Percentiles rank a stretch among this genome's conserved stretches.
These are phyloP conservation scores for Cydia splendana DNA, from an alignment of 1,140 invertebrate genomes.

Conservation along the genomic window DNA sequence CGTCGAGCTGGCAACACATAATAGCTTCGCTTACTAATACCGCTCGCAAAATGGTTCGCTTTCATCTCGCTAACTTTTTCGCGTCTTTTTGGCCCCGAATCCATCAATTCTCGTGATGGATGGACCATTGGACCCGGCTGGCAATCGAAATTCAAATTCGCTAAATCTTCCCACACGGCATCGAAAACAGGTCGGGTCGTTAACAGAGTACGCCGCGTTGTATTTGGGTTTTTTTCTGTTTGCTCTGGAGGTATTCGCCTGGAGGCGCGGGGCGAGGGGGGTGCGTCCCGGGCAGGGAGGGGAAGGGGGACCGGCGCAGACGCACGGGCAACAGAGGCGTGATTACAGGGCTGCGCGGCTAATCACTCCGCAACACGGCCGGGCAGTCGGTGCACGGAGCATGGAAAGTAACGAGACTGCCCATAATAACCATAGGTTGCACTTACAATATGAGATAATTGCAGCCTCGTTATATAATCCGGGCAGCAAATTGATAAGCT, in stretches of 20 bases:
- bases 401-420: slow-evolving; percentile 19
- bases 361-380: slow-evolving; percentile 69
- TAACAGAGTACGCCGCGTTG: slow-evolving; percentile 70
- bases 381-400: slow-evolving; percentile 34
- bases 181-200: slow-evolving; percentile 72
- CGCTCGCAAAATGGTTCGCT: slow-evolving; percentile 66
- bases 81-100: slow-evolving; percentile 73
- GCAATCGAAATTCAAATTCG: slow-evolving; percentile 78
- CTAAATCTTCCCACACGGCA: slow-evolving; percentile 76
- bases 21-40: slow-evolving; percentile 69
- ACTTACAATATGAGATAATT: slow-evolving; percentile 15
- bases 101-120: slow-evolving; percentile 78
- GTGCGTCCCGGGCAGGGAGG: slow-evolving; percentile 37
- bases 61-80: slow-evolving; percentile 64
- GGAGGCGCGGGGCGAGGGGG: slow-evolving; percentile 43
- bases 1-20: slow-evolving; percentile 40
- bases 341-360: slow-evolving; percentile 72
- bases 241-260: slow-evolving; percentile 69
- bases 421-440: slow-evolving; percentile 16
- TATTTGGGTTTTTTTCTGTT: slow-evolving; percentile 64
- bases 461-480: neutral
- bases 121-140: slow-evolving; percentile 59
- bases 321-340: slow-evolving; percentile 72
- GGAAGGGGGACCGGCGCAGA: slow-evolving; percentile 63
- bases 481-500: neutral